Percentiles rank a stretch among this genome's conserved stretches.
phyloP scores from a whole-genome alignment of 2,113 vertebrate species.

The Sebastes schlegelii region DNA sequence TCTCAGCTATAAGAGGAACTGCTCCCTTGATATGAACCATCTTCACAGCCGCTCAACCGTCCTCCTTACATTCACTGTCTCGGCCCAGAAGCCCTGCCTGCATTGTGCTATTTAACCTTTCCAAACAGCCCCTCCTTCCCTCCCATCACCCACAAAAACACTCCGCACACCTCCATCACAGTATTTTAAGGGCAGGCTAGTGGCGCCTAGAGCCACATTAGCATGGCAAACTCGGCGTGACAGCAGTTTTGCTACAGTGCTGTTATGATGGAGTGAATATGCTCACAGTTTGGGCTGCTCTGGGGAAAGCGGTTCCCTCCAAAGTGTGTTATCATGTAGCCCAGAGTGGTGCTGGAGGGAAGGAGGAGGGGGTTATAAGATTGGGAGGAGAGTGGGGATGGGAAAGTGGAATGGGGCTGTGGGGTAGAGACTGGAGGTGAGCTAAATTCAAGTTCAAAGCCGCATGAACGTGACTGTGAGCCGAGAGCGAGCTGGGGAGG shows the following conservation, averaged over 20 bases:
- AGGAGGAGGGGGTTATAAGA: slow-evolving; percentile 33
- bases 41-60: slow-evolving; percentile 11
- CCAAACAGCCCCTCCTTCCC: slow-evolving; percentile 24
- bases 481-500: slow-evolving; percentile 46
- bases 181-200: slow-evolving; percentile 50
- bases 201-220: slow-evolving; percentile 71
- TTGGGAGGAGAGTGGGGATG: slow-evolving; percentile 42
- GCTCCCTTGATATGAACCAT: slow-evolving; percentile 39
- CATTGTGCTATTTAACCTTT: slow-evolving; percentile 39
- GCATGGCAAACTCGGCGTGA: slow-evolving; percentile 75
- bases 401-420: slow-evolving; percentile 43
- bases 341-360: slow-evolving; percentile 69
- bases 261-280: slow-evolving; percentile 77
- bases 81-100: slow-evolving; percentile 7
- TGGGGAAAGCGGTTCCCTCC: slow-evolving; percentile 67
- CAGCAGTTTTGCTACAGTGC: slow-evolving; percentile 77
- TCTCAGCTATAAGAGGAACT: slow-evolving; percentile 36
- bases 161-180: slow-evolving; percentile 49
- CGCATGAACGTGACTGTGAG: slow-evolving; percentile 62
- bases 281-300: slow-evolving; percentile 70
- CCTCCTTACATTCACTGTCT: not conserved
- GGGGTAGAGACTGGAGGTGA: slow-evolving; percentile 63
- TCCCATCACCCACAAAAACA: slow-evolving; percentile 33
- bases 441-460: slow-evolving; percentile 75
- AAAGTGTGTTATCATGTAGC: slow-evolving; percentile 78